Evolutionary conservation across 2,888 invertebrate genomes (phyloP).

Genomic region (Epistrophella euchroma): DNA sequence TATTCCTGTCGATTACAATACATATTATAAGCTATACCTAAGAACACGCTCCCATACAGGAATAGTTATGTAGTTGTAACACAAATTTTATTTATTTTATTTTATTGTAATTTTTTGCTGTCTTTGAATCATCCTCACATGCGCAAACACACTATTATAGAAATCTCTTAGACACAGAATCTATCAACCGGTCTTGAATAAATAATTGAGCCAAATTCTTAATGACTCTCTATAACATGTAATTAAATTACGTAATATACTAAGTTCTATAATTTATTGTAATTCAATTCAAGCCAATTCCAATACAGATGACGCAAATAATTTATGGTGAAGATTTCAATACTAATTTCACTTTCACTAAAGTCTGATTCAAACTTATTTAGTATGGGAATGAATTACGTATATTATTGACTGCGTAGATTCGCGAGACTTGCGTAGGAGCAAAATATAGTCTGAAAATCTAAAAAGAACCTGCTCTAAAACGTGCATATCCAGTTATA

Average conservation of each 20-base stretch:
- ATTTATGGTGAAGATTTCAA: not conserved
- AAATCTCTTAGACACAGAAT: not conserved
- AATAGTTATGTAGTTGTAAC: too few species aligned
- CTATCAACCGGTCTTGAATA: not conserved
- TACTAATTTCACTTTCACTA: constrained; percentile 43
- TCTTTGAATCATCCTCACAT: too few species aligned
- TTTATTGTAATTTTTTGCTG: too few species aligned
- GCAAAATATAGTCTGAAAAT: not conserved
- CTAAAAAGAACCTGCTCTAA: not conserved
- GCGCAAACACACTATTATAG: too few species aligned
- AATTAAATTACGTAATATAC: not conserved
- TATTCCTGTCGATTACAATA: too few species aligned
- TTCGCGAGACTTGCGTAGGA: not conserved
- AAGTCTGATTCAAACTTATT: not conserved
- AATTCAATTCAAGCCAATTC: constrained; percentile 23
- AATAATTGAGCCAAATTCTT: not conserved
- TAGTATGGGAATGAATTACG: not conserved
- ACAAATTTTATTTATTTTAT: too few species aligned
- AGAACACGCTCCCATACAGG: too few species aligned
- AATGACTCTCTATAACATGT: not conserved
- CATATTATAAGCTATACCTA: too few species aligned
- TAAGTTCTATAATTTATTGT: not conserved
- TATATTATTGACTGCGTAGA: not conserved
- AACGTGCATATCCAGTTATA: constrained; percentile 14
- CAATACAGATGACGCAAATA: constrained; percentile 19